These are phyloP conservation scores for Drosophila repletoides DNA, from an alignment of 1,140 invertebrate species.

Conservation along the genomic window DNA sequence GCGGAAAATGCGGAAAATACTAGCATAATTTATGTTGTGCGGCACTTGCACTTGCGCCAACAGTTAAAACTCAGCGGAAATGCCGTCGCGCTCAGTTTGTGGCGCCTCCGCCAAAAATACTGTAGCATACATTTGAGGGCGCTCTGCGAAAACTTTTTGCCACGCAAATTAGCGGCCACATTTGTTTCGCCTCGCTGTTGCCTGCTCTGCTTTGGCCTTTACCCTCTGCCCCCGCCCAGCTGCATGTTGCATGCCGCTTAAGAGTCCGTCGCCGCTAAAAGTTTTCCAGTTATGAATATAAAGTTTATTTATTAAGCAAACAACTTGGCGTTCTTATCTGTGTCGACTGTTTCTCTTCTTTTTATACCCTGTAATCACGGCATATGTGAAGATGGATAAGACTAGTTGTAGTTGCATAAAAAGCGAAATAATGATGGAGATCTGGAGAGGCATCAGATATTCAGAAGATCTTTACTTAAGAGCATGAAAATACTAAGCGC, in stretches of 20 bases:
- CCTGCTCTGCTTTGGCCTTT: too few relatives aligned
- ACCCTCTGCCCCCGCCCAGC: not conserved
- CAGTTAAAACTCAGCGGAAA: conserved; percentile 57
- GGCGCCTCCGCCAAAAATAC: conserved; percentile 36
- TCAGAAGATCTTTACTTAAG: too few relatives aligned
- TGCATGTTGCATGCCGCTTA: not conserved
- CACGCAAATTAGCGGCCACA: conserved; percentile 74
- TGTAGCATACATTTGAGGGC: conserved; percentile 66
- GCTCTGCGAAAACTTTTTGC: conserved; percentile 50
- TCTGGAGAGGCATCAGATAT: too few relatives aligned
- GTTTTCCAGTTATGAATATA: conserved; percentile 80
- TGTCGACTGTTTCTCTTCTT: conserved; percentile 44
- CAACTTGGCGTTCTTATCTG: conserved; percentile 74
- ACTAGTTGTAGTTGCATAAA: too few relatives aligned
- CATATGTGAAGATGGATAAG: too few relatives aligned
- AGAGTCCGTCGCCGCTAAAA: conserved; percentile 46
- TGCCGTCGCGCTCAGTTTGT: conserved; percentile 53
- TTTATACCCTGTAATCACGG: conserved; percentile 10
- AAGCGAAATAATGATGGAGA: too few relatives aligned
- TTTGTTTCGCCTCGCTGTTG: conserved; percentile 60
- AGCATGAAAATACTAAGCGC: too few relatives aligned
- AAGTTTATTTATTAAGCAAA: conserved; percentile 80
- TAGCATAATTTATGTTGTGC: conserved; percentile 74
- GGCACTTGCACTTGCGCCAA: conserved; percentile 39
- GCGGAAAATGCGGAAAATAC: conserved; percentile 68